Conservation (phyloP, 2,888 invertebrate species). For the Tetragnatha montana region DNA sequence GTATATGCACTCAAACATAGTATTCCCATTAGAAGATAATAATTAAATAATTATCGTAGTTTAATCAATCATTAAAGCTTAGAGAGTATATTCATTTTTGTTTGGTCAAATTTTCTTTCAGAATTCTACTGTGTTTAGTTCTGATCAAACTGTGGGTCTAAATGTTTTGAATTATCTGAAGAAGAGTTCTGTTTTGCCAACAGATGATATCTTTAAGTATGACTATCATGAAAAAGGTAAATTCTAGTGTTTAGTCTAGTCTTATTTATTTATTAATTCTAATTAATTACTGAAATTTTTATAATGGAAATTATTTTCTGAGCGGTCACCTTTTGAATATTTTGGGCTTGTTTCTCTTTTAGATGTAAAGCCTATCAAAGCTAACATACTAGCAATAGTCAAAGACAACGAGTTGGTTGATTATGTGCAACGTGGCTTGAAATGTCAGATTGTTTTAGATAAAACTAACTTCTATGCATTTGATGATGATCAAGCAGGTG, state of each 20-base stretch:
- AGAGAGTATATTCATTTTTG: background rate
- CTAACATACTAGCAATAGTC: constrained; percentile 47
- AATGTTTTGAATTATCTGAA: constrained; percentile 24
- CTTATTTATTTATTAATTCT: background rate
- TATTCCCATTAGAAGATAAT: too few relatives aligned
- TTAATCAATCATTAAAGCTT: too few relatives aligned
- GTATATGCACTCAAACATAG: too few relatives aligned
- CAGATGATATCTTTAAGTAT: constrained; percentile 56
- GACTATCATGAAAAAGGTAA: constrained; percentile 34
- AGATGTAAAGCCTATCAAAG: constrained; percentile 37
- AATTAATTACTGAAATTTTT: background rate
- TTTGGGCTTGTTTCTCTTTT: background rate
- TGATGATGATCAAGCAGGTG: constrained; percentile 86
- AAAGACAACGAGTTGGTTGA: constrained; percentile 20
- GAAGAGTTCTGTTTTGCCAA: constrained; percentile 16
- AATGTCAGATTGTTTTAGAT: constrained; percentile 79
- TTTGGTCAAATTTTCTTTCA: background rate
- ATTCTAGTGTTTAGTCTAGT: background rate
- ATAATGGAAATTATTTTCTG: background rate
- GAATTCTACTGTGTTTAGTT: background rate
- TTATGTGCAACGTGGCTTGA: constrained; percentile 26
- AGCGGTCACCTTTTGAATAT: background rate
- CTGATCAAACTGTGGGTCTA: background rate
- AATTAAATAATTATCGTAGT: too few relatives aligned
- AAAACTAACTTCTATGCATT: constrained; percentile 86